Evolutionary conservation across 2,113 vertebrate genomes (phyloP).

Genomic region (Notechis scutatus): DNA sequence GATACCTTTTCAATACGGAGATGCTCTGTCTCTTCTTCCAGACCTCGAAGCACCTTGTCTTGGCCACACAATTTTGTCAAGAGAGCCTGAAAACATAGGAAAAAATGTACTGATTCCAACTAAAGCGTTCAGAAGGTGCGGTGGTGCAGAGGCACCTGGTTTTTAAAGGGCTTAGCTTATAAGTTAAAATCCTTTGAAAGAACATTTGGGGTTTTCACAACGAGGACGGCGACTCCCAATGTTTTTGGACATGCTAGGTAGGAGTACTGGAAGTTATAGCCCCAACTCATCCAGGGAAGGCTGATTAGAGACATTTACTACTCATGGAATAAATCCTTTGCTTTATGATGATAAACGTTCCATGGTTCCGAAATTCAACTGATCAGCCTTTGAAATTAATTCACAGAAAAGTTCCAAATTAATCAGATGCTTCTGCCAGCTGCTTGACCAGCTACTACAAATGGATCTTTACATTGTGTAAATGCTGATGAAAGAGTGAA

Average conservation of each 20-base stretch:
- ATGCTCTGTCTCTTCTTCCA: slow-evolving; percentile 75
- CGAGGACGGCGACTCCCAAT: not conserved
- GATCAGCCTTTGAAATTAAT: not conserved
- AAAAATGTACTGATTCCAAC: not conserved
- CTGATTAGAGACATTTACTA: not conserved
- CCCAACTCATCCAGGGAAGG: not conserved
- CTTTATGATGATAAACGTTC: not conserved
- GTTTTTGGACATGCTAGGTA: not conserved
- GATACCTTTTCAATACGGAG: slow-evolving; percentile 80
- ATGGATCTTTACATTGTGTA: not conserved
- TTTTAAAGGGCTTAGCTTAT: not conserved
- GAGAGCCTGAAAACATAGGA: slow-evolving; percentile 63
- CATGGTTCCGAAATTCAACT: not conserved
- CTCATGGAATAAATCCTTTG: not conserved
- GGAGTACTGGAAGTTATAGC: not conserved
- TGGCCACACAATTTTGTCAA: slow-evolving; percentile 84
- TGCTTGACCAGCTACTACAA: not conserved
- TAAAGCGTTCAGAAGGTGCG: not conserved
- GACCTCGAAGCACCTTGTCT: slow-evolving; percentile 77
- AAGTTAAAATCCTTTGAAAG: not conserved
- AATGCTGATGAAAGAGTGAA: too few relatives aligned
- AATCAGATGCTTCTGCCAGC: not conserved
- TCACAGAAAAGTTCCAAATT: not conserved
- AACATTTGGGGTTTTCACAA: not conserved
- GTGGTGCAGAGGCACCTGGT: not conserved